phyloP scores from a whole-genome alignment of 2,797 vertebrate species.

The Momotus momota region DNA sequence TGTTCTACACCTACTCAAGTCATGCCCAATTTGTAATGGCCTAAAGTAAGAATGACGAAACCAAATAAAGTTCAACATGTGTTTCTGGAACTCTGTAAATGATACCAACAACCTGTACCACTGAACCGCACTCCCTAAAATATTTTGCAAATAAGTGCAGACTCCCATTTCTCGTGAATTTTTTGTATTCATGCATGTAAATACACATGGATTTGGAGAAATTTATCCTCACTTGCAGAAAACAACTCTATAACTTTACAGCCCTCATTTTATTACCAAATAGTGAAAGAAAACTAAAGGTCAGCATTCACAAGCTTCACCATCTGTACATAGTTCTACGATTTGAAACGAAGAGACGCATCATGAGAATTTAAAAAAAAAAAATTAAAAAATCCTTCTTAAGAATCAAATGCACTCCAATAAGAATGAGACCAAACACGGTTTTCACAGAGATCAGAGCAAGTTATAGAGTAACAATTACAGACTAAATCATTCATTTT shows the following conservation, averaged over 20 bases:
- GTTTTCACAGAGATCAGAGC: constrained; percentile 1
- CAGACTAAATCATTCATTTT: constrained; percentile 4
- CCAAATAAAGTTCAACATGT: background rate
- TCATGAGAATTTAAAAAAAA: background rate
- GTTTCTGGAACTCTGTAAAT: background rate
- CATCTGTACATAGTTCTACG: background rate
- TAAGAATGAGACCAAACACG: background rate
- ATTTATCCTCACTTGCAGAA: background rate
- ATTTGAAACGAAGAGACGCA: background rate
- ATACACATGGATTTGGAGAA: background rate
- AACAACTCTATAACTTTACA: background rate
- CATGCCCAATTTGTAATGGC: background rate
- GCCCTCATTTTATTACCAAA: background rate
- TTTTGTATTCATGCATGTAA: background rate
- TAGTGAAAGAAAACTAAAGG: background rate
- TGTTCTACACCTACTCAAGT: constrained; percentile 34
- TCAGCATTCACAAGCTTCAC: background rate
- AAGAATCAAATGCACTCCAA: background rate
- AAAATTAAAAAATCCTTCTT: background rate
- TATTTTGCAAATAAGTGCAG: background rate
- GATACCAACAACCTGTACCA: background rate
- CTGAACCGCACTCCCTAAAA: background rate
- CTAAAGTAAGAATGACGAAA: constrained; percentile 17
- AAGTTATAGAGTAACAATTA: background rate
- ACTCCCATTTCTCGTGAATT: background rate